Evolutionary conservation across 37 sponge, comb jelly and placozoan species (phyloP), one percentile per base, ranked within the genome.

Genomic region (Halisarca cf. caerulea): DNA sequence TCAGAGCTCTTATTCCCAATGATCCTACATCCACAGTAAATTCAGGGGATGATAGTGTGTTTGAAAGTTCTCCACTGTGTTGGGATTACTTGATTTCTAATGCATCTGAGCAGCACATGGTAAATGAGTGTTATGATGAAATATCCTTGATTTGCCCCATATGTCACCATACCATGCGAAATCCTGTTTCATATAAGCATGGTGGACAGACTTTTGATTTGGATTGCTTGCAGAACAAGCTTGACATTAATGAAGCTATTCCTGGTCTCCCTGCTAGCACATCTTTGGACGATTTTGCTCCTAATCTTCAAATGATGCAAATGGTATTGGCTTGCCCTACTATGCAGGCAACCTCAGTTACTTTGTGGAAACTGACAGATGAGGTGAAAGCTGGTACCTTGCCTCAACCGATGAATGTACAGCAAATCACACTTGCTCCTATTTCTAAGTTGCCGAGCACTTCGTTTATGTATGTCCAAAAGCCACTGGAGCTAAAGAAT

Each of bases 181-280:
- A 39, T 1, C 84, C 84, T n/a, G 74, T 83, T 33, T 70, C 70
- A 2, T 71, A 47, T 58, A 44, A 42, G 18, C 57, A 45, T 11
- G 43, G 32, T 39, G 35, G 35, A 34, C 27, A 3, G 23, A 8
- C 66, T 0, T 83, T 41, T 71, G 84, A 83, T 44, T 32, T 45
- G 57, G 51, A 17, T 15, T 37, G 38, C 21, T 15, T 83, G 36
- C 53, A 83, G 74, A 28, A 68, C 37, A 47, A 45, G 66, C 44
- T 83, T 5, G 23, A 33, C 14, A 35, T 36, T 34, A 47, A 70
- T n/a, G 70, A 17, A 8, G 24, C 58, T 21, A 69, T 83, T 23
- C 84, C 84, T 70, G 84, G 84, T 69, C 55, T 83, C 23, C 77
- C 77, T 41, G 57, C 42, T 68, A 70, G 25, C n/a, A 25, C 27